Evolutionary conservation across 2,113 vertebrate species (phyloP).

Genomic region (Polypterus senegalus): DNA sequence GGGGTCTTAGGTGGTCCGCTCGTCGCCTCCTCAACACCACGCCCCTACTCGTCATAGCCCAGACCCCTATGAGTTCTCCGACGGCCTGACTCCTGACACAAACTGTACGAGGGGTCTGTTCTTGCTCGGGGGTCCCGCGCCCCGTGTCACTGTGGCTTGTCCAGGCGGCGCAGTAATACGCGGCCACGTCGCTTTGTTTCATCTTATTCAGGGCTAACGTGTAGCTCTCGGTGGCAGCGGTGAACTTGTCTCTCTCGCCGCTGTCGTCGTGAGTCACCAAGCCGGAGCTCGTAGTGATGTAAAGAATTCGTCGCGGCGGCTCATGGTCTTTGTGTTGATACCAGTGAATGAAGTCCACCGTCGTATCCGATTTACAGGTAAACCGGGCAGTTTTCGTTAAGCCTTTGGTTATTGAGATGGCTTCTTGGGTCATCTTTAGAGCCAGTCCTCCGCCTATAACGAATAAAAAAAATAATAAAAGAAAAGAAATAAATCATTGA

Average conservation of each 20-base stretch:
- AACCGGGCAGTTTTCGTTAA: neutral
- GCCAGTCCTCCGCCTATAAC: constrained; percentile 11
- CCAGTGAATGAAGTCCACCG: neutral
- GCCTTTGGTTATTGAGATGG: constrained; percentile 5
- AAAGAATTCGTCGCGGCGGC: neutral
- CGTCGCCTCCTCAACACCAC: too few species aligned
- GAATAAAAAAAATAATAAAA: constrained; percentile 6
- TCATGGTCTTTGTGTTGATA: neutral
- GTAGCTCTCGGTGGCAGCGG: accelerated
- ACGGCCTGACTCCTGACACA: too few species aligned
- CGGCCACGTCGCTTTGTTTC: accelerated
- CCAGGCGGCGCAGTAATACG: neutral
- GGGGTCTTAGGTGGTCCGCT: too few species aligned
- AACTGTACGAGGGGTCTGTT: too few species aligned
- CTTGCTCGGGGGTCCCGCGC: too few species aligned
- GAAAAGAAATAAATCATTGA: too few species aligned
- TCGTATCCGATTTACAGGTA: neutral
- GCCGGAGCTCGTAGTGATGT: neutral
- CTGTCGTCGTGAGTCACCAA: accelerated
- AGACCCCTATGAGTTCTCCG: too few species aligned
- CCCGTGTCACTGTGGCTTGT: accelerated
- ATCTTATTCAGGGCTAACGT: neutral
- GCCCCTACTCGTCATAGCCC: too few species aligned
- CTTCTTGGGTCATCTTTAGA: constrained; percentile 11
- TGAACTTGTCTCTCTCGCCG: neutral